These are phyloP conservation scores for Tenualosa ilisha DNA, from an alignment of 2,797 vertebrate genomes.

Conservation along the genomic window DNA sequence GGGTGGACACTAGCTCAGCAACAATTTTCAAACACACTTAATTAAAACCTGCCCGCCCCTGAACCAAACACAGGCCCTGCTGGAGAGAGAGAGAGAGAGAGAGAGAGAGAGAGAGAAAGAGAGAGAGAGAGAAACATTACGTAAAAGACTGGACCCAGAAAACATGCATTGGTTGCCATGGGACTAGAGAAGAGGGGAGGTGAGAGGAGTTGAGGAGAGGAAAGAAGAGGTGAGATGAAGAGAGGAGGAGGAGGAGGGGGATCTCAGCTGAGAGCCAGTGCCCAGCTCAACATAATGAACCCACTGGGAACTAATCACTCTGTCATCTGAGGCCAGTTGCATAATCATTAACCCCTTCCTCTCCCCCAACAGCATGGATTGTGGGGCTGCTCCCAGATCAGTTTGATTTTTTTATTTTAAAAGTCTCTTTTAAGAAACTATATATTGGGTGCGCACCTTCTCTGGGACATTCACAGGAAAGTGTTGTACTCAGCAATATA, in stretches of 20 bases:
- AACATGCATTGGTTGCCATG: not conserved
- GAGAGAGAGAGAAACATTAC: not conserved
- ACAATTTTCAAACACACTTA: conserved; percentile 37
- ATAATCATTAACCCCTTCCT: not conserved
- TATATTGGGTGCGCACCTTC: not conserved
- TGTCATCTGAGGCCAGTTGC: conserved; percentile 12
- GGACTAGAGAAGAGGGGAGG: not conserved
- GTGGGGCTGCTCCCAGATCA: not conserved
- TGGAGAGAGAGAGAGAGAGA: not conserved
- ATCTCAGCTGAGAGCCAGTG: not conserved
- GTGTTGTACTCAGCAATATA: too few relatives aligned
- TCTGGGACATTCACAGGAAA: too few relatives aligned
- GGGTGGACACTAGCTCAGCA: conserved; percentile 24
- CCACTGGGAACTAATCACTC: conserved; percentile 12
- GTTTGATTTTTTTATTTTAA: not conserved
- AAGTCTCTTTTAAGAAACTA: not conserved
- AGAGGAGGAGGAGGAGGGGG: not conserved
- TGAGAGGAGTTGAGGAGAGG: not conserved
- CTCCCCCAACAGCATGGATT: not conserved
- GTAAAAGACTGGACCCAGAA: not conserved
- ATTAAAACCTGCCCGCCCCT: conserved; percentile 26
- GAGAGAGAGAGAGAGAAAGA: not conserved
- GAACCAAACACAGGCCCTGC: not conserved
- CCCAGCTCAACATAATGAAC: conserved; percentile 28
- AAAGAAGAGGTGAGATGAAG: not conserved